phyloP scores from a whole-genome alignment of 2,797 vertebrate species.

The Anomalospiza imberbis region DNA sequence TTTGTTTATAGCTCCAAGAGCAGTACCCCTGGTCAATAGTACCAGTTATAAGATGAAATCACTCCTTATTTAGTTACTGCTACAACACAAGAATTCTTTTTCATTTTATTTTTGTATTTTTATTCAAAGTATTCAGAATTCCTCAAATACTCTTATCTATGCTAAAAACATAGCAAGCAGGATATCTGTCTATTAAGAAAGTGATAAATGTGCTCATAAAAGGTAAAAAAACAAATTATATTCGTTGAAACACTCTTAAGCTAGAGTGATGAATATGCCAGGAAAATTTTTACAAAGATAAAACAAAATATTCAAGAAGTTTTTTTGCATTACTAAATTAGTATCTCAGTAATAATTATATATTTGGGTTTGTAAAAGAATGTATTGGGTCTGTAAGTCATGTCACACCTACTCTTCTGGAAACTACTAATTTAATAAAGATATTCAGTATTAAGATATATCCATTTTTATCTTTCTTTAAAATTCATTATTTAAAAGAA shows the following conservation, averaged over 20 bases:
- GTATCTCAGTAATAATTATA: background rate
- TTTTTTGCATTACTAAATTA: constrained; percentile 16
- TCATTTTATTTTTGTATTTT: background rate
- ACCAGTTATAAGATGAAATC: background rate
- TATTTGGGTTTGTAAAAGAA: background rate
- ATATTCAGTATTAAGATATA: background rate
- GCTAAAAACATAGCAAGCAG: background rate
- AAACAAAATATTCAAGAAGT: background rate
- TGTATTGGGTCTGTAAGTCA: background rate
- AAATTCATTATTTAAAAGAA: background rate
- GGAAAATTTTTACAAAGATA: background rate
- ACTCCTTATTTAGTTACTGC: background rate
- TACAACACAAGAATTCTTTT: background rate
- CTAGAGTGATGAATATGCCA: background rate
- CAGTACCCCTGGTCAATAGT: background rate
- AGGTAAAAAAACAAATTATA: background rate
- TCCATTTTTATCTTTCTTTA: background rate
- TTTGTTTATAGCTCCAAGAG: background rate
- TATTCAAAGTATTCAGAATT: background rate
- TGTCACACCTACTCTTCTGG: background rate
- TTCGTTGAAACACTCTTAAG: background rate
- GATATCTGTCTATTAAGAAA: background rate
- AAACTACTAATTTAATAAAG: background rate
- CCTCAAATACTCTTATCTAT: background rate
- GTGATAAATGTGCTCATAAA: background rate